Evolutionary conservation across 2,888 invertebrate genomes (phyloP).

Genomic region (Tetropium fuscum): DNA sequence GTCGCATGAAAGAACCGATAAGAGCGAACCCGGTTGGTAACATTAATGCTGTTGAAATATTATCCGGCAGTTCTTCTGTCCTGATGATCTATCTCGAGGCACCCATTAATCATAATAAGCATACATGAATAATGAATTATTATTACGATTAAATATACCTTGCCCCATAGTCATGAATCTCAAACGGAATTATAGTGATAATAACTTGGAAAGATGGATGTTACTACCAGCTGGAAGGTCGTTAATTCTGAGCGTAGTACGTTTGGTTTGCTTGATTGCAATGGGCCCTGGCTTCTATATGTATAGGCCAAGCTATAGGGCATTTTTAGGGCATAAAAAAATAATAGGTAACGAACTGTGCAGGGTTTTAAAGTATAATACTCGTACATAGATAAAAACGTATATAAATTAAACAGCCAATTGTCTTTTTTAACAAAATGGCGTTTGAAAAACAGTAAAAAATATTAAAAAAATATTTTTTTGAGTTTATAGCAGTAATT

Average conservation of each 20-base stretch:
- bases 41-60: neutral
- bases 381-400: too few relatives aligned
- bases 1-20: neutral
- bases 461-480: too few relatives aligned
- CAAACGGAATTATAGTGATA: neutral
- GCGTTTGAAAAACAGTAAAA: too few relatives aligned
- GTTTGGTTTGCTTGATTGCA: neutral
- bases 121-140: constrained; percentile 2
- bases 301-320: too few relatives aligned
- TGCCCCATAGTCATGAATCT: neutral
- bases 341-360: too few relatives aligned
- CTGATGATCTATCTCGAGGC: neutral
- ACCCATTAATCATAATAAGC: constrained; percentile 6
- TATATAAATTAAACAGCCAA: too few relatives aligned
- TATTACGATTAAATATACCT: neutral
- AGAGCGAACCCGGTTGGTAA: neutral
- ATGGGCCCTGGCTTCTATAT: too few relatives aligned
- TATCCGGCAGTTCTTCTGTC: neutral
- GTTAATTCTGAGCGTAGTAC: neutral
- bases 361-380: too few relatives aligned
- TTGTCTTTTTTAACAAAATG: too few relatives aligned
- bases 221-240: neutral
- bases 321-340: too few relatives aligned
- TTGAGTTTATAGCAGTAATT: too few relatives aligned
- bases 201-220: neutral